phyloP scores from a whole-genome alignment of 1,140 invertebrate species.

The Zophobas atratus region DNA sequence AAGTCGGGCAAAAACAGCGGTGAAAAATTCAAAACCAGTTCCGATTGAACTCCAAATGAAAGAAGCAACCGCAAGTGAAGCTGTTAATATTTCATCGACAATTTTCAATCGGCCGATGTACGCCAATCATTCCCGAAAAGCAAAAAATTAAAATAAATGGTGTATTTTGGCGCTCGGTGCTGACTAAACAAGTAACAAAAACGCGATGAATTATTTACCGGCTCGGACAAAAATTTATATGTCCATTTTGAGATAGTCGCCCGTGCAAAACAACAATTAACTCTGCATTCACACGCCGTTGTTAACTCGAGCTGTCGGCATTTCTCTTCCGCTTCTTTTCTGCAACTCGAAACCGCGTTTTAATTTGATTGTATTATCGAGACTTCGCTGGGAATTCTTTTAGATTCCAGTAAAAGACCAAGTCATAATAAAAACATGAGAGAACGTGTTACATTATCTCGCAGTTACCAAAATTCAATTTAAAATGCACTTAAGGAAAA shows the following conservation, averaged over 20 bases:
- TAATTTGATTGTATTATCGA: slow-evolving; percentile 1
- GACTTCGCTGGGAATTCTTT: background rate
- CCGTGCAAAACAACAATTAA: slow-evolving; percentile 11
- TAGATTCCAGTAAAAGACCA: background rate
- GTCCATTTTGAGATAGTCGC: background rate
- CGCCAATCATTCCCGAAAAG: background rate
- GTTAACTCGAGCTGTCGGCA: background rate
- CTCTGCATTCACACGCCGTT: background rate
- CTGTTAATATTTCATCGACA: slow-evolving; percentile 27
- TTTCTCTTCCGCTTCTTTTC: background rate
- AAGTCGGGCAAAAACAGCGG: slow-evolving; percentile 8
- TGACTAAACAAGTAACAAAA: background rate
- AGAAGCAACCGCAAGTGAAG: slow-evolving; percentile 21
- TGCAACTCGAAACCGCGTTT: background rate
- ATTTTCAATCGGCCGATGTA: slow-evolving; percentile 7
- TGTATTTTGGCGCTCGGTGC: background rate
- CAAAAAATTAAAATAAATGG: slow-evolving; percentile 23
- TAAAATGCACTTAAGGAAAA: slow-evolving; percentile 3
- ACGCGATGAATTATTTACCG: slow-evolving; percentile 12
- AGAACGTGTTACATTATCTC: slow-evolving; percentile 1
- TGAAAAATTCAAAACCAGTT: slow-evolving; percentile 38
- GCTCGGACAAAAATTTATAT: slow-evolving; percentile 4
- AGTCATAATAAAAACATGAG: background rate
- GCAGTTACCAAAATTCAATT: background rate
- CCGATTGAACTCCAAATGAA: slow-evolving; percentile 39